Percentiles rank a stretch among this genome's conserved stretches.
These are phyloP conservation scores for Synanthedon andrenaeformis DNA, from an alignment of 2,888 invertebrate genomes.

Conservation along the genomic window DNA sequence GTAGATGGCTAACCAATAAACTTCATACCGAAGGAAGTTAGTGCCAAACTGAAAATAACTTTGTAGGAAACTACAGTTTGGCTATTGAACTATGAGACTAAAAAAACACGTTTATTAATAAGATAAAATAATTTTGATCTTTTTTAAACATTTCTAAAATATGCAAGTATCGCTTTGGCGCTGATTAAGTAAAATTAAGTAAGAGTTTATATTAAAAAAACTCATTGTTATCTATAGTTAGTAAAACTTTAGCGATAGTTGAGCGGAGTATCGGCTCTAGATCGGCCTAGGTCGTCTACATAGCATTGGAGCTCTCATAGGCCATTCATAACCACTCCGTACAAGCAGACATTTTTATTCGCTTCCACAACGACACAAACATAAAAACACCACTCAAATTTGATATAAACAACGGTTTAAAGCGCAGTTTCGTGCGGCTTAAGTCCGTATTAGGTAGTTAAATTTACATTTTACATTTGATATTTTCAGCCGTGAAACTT, in stretches of 20 bases:
- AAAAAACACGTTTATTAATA: not conserved
- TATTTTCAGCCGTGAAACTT: constrained; percentile 64
- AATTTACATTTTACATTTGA: constrained; percentile 68
- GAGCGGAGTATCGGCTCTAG: no score
- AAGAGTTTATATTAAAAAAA: no score
- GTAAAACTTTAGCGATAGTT: no score
- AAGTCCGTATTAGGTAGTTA: constrained; percentile 64
- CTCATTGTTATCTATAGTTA: no score
- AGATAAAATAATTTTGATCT: no score
- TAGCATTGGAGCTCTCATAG: constrained; percentile 40
- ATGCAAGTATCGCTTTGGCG: no score
- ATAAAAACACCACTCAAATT: constrained; percentile 63
- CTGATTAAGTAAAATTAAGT: no score
- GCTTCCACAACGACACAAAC: constrained; percentile 44
- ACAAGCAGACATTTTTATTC: constrained; percentile 64
- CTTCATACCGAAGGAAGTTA: not conserved
- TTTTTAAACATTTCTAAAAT: no score
- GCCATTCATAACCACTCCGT: constrained; percentile 52
- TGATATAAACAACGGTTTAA: constrained; percentile 58
- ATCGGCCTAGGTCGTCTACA: constrained; percentile 17
- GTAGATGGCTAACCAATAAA: not conserved
- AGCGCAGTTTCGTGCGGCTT: constrained; percentile 47
- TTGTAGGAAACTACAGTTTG: not conserved
- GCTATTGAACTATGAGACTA: not conserved
- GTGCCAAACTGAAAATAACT: not conserved